These are phyloP conservation scores for Bos indicus DNA, from an alignment of 2,113 vertebrate genomes.

Conservation along the genomic window DNA sequence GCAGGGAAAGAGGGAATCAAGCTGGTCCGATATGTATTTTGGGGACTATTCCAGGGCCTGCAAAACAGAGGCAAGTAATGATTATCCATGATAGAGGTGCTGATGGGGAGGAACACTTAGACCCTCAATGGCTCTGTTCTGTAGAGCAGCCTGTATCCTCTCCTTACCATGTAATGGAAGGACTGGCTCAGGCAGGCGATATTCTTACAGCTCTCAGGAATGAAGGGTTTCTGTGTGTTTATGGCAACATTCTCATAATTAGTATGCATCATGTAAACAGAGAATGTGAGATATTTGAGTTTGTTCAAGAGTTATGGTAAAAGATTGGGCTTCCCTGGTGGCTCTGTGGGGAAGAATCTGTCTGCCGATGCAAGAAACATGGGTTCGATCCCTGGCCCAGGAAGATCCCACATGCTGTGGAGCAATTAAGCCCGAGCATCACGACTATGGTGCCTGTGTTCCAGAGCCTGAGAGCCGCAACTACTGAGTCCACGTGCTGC, in stretches of 20 bases:
- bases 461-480: neutral
- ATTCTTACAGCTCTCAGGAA: neutral
- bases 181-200: fast-evolving
- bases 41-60: neutral
- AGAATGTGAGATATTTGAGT: neutral
- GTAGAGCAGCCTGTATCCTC: neutral
- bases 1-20: too few species aligned
- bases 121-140: neutral
- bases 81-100: neutral
- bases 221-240: neutral
- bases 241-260: neutral
- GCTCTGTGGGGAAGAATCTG: neutral
- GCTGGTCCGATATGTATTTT: neutral
- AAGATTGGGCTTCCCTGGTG: neutral
- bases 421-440: neutral
- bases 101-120: neutral
- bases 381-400: neutral
- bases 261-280: neutral
- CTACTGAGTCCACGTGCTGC: fast-evolving
- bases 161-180: neutral
- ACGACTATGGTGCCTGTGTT: neutral
- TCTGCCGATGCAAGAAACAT: neutral
- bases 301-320: neutral
- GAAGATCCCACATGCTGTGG: neutral
- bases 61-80: neutral